Conservation (phyloP, 2,113 vertebrate genomes). For the Paralichthys olivaceus region DNA sequence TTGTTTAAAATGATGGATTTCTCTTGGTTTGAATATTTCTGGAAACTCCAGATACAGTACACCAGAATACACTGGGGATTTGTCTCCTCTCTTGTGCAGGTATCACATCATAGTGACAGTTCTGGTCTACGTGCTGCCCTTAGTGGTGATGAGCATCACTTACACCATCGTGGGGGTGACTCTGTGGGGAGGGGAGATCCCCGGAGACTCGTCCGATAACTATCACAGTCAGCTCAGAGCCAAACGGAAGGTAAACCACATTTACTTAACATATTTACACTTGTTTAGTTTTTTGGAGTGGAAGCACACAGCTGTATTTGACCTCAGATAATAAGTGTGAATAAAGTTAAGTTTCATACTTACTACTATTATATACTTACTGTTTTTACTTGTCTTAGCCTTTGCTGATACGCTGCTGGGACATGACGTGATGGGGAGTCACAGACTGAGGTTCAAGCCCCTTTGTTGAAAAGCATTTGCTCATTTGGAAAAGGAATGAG, state of each 20-base stretch:
- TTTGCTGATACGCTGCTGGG: no score
- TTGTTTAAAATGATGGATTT: no score
- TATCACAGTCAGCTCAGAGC: slow-evolving; percentile 94
- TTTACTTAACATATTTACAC: not conserved
- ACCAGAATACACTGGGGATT: slow-evolving; percentile 81
- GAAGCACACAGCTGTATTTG: not conserved
- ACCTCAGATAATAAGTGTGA: no score
- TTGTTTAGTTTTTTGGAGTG: not conserved
- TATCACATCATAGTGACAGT: slow-evolving; percentile 93
- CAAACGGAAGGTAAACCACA: slow-evolving; percentile 91
- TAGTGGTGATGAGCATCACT: slow-evolving; percentile 94
- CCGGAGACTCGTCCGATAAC: slow-evolving; percentile 92
- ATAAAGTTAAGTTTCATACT: no score
- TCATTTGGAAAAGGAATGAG: no score
- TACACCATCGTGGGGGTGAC: slow-evolving; percentile 95
- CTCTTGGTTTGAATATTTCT: no score
- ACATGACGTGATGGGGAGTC: no score
- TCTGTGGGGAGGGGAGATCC: slow-evolving; percentile 95
- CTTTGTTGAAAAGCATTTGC: no score
- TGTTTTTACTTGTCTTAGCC: no score
- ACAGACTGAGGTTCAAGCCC: no score
- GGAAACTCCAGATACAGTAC: no score
- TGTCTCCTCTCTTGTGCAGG: slow-evolving; percentile 88
- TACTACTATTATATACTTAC: no score
- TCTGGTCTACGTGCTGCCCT: slow-evolving; percentile 92